Conservation (phyloP, 92 coral and sea anemone species). For the Palythoa heliodiscus region DNA sequence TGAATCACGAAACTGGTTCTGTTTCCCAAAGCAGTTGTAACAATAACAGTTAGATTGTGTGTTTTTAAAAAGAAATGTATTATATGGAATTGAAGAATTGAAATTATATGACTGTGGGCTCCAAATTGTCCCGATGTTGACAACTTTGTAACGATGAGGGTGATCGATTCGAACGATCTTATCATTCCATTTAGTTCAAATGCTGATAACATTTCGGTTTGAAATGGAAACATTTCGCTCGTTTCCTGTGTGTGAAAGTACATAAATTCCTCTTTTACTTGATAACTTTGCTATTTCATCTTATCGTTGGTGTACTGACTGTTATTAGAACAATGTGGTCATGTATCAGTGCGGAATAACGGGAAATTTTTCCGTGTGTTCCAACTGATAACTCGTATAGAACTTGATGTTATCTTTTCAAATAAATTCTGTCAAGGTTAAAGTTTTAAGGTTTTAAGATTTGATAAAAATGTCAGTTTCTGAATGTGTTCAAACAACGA, state of each 20-base stretch:
- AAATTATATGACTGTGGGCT: slow-evolving; percentile 2
- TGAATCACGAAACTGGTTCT: background rate
- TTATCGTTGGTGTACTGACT: background rate
- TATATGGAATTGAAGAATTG: slow-evolving; percentile 2
- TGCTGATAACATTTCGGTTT: background rate
- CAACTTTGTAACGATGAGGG: background rate
- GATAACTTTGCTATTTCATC: background rate
- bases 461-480: too few species aligned
- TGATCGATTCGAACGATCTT: background rate
- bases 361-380: background rate
- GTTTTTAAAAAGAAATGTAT: background rate
- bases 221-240: background rate
- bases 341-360: background rate
- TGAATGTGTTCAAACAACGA: too few species aligned
- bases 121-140: slow-evolving; percentile 12
- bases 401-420: background rate
- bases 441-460: too few species aligned
- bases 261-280: background rate
- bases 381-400: background rate
- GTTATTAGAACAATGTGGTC: background rate
- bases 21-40: background rate
- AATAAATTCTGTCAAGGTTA: too few species aligned
- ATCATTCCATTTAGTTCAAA: background rate
- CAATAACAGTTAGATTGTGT: too few species aligned
- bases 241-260: slow-evolving; percentile 12